Evolutionary conservation across 2,888 invertebrate genomes (phyloP).

Genomic region (Hesperia comma): DNA sequence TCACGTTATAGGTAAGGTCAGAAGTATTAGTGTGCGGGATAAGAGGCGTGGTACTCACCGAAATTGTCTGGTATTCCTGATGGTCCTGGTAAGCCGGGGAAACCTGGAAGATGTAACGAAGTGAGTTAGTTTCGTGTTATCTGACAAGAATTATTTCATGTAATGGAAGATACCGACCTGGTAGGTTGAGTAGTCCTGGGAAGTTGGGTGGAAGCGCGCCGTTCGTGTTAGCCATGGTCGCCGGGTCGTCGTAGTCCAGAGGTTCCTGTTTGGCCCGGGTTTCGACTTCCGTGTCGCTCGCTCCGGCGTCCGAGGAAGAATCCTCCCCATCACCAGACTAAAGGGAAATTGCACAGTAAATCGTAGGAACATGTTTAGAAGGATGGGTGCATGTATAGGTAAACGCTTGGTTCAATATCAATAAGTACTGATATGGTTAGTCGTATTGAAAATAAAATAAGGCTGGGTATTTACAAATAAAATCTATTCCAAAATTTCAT

Average conservation of each 20-base stretch:
- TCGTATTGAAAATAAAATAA: too few species aligned
- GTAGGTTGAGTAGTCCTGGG: conserved; percentile 91
- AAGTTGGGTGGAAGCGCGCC: conserved; percentile 88
- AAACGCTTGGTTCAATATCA: too few species aligned
- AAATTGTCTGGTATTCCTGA: conserved; percentile 94
- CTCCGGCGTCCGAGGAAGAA: conserved; percentile 92
- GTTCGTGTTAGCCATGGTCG: conserved; percentile 86
- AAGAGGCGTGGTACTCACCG: conserved; percentile 84
- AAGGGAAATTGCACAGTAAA: background rate
- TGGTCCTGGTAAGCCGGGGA: conserved; percentile 90
- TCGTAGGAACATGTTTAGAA: background rate
- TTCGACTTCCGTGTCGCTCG: conserved; percentile 88
- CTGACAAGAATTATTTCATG: too few species aligned
- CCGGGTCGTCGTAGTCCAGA: conserved; percentile 88
- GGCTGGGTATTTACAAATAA: too few species aligned
- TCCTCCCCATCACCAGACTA: conserved; percentile 88
- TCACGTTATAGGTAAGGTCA: conserved; percentile 52
- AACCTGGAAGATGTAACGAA: conserved; percentile 82
- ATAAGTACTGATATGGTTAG: too few species aligned
- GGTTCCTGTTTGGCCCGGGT: conserved; percentile 89
- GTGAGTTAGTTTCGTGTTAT: background rate
- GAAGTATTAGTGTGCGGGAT: conserved; percentile 48
- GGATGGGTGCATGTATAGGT: too few species aligned
- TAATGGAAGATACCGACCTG: conserved; percentile 74
- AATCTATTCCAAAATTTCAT: too few species aligned